phyloP scores from a whole-genome alignment of 2,113 vertebrate genomes.

The Elaphurus davidianus region DNA sequence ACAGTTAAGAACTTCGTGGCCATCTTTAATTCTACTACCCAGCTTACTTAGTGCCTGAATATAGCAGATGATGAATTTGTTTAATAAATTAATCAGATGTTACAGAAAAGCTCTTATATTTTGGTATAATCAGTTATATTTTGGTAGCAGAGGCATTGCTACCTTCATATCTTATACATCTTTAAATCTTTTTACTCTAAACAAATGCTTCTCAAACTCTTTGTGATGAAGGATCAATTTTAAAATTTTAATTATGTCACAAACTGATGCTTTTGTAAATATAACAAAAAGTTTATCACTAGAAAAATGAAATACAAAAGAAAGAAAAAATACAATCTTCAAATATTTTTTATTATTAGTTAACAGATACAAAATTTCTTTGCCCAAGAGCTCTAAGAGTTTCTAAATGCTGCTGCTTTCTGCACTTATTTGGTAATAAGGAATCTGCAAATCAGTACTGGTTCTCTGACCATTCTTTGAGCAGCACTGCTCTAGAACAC shows the following conservation, averaged over 20 bases:
- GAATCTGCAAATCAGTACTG: not conserved
- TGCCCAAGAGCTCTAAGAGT: not conserved
- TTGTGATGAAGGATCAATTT: not conserved
- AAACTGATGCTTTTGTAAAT: slow-evolving; percentile 4
- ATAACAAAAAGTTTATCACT: not conserved
- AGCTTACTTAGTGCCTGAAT: not conserved
- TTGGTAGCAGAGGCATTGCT: not conserved
- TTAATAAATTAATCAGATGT: not conserved
- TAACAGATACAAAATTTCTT: slow-evolving; percentile 1
- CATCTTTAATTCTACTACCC: not conserved
- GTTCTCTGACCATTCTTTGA: not conserved
- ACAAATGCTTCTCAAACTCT: slow-evolving; percentile 22
- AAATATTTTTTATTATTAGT: not conserved
- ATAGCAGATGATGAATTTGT: not conserved
- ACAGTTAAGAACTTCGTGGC: not conserved
- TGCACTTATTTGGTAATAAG: not conserved
- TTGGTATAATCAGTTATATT: not conserved
- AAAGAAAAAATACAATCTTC: not conserved
- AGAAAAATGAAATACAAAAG: slow-evolving; percentile 28
- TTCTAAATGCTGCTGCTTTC: not conserved
- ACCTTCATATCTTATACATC: not conserved
- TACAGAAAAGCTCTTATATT: not conserved
- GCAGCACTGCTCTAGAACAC: not conserved
- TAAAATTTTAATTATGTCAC: not conserved
- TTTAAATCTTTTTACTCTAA: slow-evolving; percentile 11